These are phyloP conservation scores for Notechis scutatus DNA, from an alignment of 2,113 vertebrate genomes.

Conservation along the genomic window DNA sequence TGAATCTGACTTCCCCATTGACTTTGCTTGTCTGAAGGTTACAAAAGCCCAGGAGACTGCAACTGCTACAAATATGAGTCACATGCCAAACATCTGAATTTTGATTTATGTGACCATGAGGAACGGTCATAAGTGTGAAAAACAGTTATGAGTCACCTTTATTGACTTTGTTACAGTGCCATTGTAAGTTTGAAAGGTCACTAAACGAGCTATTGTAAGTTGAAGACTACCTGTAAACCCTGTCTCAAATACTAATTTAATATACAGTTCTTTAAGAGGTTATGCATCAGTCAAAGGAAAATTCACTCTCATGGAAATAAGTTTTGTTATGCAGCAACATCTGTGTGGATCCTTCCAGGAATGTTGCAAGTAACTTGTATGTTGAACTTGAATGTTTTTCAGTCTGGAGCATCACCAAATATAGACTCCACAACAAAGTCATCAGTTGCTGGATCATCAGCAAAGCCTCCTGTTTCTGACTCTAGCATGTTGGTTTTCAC, in stretches of 20 bases:
- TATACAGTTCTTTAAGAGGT: neutral
- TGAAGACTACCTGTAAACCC: neutral
- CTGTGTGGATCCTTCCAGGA: constrained; percentile 20
- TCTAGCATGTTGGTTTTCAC: constrained; percentile 13
- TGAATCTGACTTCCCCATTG: neutral
- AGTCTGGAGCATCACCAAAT: constrained; percentile 65
- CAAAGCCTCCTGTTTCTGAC: constrained; percentile 26
- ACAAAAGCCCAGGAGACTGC: neutral
- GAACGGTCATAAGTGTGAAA: neutral
- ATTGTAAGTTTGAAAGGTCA: neutral
- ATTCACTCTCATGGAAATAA: neutral
- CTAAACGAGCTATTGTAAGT: neutral
- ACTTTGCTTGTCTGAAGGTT: neutral
- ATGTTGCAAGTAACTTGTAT: constrained; percentile 24
- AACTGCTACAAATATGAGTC: neutral
- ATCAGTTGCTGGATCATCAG: constrained; percentile 55
- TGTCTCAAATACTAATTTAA: neutral
- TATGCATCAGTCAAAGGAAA: neutral
- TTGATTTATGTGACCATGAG: neutral
- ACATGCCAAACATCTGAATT: neutral
- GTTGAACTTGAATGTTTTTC: constrained; percentile 61
- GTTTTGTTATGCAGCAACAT: neutral
- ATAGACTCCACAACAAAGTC: constrained; percentile 63
- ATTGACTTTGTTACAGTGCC: neutral
- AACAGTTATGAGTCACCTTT: neutral